Evolutionary conservation across 2,888 invertebrate genomes (phyloP).

Genomic region (Pseudanteris insignis): DNA sequence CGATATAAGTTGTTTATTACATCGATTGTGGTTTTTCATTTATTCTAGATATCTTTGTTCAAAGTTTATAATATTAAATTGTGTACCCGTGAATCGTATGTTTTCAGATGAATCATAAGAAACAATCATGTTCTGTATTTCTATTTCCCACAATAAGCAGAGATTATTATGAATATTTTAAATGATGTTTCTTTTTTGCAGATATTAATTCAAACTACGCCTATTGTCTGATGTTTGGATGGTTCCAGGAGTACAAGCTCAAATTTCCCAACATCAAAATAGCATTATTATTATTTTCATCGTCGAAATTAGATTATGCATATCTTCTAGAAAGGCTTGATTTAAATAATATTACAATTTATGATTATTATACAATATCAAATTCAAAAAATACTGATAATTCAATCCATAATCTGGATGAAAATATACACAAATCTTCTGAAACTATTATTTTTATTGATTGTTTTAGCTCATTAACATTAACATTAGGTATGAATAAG

Average conservation of each 20-base stretch:
- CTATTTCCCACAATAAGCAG: too few species aligned
- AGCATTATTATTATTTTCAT: slow-evolving; percentile 55
- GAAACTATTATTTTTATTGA: slow-evolving; percentile 57
- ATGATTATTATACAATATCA: slow-evolving; percentile 56
- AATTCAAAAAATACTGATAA: slow-evolving; percentile 42
- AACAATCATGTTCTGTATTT: too few species aligned
- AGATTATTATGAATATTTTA: too few species aligned
- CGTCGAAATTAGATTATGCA: slow-evolving; percentile 48
- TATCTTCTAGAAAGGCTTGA: slow-evolving; percentile 42
- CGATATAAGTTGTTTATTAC: too few species aligned
- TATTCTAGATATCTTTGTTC: too few species aligned
- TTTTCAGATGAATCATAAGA: too few species aligned
- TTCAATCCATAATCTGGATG: slow-evolving; percentile 48
- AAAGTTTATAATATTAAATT: too few species aligned
- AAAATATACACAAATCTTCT: slow-evolving; percentile 47
- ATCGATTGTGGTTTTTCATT: too few species aligned
- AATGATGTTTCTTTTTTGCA: too few species aligned
- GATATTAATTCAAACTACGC: slow-evolving; percentile 52
- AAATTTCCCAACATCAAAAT: slow-evolving; percentile 45
- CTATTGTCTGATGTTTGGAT: slow-evolving; percentile 55
- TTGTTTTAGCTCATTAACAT: slow-evolving; percentile 55
- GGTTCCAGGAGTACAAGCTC: slow-evolving; percentile 53
- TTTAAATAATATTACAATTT: slow-evolving; percentile 50
- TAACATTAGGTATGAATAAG: slow-evolving; percentile 53
- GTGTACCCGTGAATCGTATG: too few species aligned